Evolutionary conservation across 2,888 invertebrate genomes (phyloP), one percentile per base, ranked within the genome.

Genomic region (Apamea monoglypha): DNA sequence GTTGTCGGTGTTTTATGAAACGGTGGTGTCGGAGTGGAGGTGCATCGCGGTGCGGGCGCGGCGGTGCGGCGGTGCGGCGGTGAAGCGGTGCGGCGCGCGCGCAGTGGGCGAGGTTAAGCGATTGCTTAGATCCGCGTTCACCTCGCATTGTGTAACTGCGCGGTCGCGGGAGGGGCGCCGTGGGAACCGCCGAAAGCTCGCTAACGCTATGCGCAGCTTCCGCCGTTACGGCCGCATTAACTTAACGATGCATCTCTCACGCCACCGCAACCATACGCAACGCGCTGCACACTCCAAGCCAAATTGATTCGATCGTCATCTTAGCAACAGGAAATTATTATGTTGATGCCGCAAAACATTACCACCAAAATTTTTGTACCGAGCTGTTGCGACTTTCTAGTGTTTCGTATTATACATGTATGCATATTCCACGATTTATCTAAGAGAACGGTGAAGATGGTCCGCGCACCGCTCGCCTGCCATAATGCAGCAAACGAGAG

Each of bases 61-160:
- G 70, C 68, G 88, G 77, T 18, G 78, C 47, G 78, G 86, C 81
- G 86, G 86, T 81, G 91, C 87, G 91, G 61, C 59, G n/a, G 56
- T 59, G 12, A 59, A 59, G 89, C 88, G 90, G 86, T 83, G 82
- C 89, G 82, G 90, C 90, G 91, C 93, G 90, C 93, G 94, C 94
- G 94, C 95, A 95, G 95, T 96, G 96, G 96, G 96, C 96, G 96
- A 96, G 96, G 96, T 96, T 96, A 96, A 97, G 96, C 96, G 96
- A 96, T 96, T 96, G 96, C 96, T 96, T 96, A 96, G 96, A 97
- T 96, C 96, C 96, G 96, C 96, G 96, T 96, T 96, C 96, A 96
- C 96, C 96, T 96, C 95, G 96, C 95, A 96, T 96, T 97, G 96
- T 97, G 96, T 96, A 97, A 97, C 94, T 92, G 92, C 92, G 86